Percentiles rank a stretch among this genome's conserved stretches.
Conservation (phyloP, 2,113 vertebrate species). For the Ramphastos sulfuratus region DNA sequence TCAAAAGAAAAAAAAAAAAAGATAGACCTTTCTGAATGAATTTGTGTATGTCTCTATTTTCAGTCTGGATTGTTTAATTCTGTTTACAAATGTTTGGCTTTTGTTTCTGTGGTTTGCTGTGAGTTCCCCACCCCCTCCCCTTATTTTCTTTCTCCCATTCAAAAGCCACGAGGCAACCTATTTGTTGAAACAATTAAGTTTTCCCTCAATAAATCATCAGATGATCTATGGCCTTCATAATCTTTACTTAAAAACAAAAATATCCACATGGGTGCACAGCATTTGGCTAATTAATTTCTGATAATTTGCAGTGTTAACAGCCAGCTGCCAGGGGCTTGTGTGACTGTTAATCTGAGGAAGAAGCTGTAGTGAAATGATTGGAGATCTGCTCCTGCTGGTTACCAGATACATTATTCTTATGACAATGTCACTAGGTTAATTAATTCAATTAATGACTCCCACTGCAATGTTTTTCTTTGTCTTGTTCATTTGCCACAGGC, state of each 20-base stretch:
- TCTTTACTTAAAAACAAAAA: constrained; percentile 52
- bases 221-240: constrained; percentile 25
- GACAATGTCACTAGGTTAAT: constrained; percentile 70
- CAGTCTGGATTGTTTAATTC: background rate
- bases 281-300: constrained; percentile 67
- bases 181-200: constrained; percentile 9
- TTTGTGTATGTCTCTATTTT: background rate
- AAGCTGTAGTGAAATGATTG: constrained; percentile 35
- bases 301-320: constrained; percentile 45
- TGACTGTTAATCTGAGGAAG: constrained; percentile 46
- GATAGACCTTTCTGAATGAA: background rate
- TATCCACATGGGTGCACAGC: constrained; percentile 62
- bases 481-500: constrained; percentile 60
- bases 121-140: background rate
- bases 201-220: constrained; percentile 26
- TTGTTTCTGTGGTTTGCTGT: background rate
- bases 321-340: constrained; percentile 47
- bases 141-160: background rate
- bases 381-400: constrained; percentile 65
- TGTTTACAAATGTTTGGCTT: constrained; percentile 39
- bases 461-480: constrained; percentile 56
- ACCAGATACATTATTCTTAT: constrained; percentile 70
- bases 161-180: background rate
- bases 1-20: background rate
- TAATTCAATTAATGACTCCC: constrained; percentile 71